Evolutionary conservation across 2,113 vertebrate genomes (phyloP), one percentile per base, ranked within the genome.

Genomic region (Limnothrissa miodon): DNA sequence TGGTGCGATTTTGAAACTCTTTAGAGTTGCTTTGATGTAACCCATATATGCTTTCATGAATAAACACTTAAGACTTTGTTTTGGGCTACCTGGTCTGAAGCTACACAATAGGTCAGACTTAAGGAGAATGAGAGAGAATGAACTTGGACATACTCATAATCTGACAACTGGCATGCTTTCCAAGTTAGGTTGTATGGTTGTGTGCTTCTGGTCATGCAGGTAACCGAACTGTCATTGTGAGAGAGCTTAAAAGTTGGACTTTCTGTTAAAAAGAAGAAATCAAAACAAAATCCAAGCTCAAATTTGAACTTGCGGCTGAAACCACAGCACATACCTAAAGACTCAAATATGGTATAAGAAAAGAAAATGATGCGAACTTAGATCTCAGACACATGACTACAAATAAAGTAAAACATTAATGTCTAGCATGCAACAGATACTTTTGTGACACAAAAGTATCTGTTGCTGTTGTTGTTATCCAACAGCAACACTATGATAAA

Each of bases 111-210:
- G 46, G 3, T 48, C 17, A 53, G 4, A 23, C 1, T 3, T 4
- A 56, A 56, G 7, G 51, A 56, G 21, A 74, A 74, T 66, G 9
- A 36, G 1, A 56, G 17, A 1, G 53, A 56, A 56, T 21, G 17
- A 33, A 33, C 1, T 66, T 70, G 36, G n/a, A 81, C 87, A 48
- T 86, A 88, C 88, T 84, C 82, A n/a, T n/a, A n/a, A n/a, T 44
- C 25, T 80, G 78, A 19, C 25, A 74, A 45, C 44, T 79, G 78
- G 39, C 88, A 87, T 51, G 74, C 82, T 19, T 44, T 83, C 90
- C 90, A 90, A 33, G 80, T 84, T 0, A 83, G 1, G 33, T 8
- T 82, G 13, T 74, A 2, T 13, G 88, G 83, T 1, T 62, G 9
- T 0, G 81, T 33, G 23, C 83, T 87, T 36, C 79, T 51, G 17